Base-by-base conservation (phyloP, 2,888 invertebrate genomes). In the Aethes cnicana region DNA sequence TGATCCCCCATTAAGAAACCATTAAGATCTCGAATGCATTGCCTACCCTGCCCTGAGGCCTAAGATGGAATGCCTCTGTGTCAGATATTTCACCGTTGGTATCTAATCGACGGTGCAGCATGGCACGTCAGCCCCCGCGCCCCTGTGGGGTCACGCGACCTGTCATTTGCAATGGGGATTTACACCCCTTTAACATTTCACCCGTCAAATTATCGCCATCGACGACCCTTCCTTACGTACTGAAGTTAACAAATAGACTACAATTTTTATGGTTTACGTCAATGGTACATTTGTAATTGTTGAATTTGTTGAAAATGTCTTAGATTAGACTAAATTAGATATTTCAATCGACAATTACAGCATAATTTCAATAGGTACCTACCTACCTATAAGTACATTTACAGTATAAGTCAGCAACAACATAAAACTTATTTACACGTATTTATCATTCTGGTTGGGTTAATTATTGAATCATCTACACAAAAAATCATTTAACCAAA, bases 111-210 rank as follows among this genome's bases (percentile, higher is more conserved):
- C 25, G 42, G 14, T 3, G 35, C 33, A 32, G 44, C 37, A 32
- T 32, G 32, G 62, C 57, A 60, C 55, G 62, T 21, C 33, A 36
- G 20, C 46, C 26, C 11, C 37, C 46, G 47, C 43, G 32, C 50
- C 52, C 53, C 58, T 65, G 64, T 64, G 68, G 70, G 77, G 75
- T 78, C 76, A 74, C 69, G 72, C 62, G 72, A 72, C 77, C 77
- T 80, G 81, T 81, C 82, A 79, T 80, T 82, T 82, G 78, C 82
- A 77, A 74, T 63, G 70, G 77, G 81, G 80, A 63, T 62, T 62
- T 74, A 72, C 77, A 58, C 59, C 77, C 79, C 70, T 64, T 77
- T 73, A 72, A 62, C 73, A 72, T 70, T 72, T 72, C 71, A 69
- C 71, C 73, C 74, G 69, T 79, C 83, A 79, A 77, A 84, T 84